Percentiles rank a stretch among this genome's conserved stretches.
Conservation (phyloP, 2,888 invertebrate genomes). For the Andrena haemorrhoa region DNA sequence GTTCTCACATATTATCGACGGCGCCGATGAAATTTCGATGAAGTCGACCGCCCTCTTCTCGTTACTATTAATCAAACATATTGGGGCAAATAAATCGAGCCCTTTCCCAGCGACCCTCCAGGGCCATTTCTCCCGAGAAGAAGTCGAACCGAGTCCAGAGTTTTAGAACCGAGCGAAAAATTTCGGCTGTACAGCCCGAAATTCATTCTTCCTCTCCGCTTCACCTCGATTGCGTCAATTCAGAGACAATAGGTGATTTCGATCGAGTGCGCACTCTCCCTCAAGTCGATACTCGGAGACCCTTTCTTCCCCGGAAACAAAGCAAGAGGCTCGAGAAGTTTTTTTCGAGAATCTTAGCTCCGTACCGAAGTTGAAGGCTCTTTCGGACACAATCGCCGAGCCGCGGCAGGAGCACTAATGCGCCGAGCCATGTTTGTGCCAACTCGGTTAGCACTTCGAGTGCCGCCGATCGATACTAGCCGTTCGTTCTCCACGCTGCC, state of each 20-base stretch:
- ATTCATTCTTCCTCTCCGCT: background rate
- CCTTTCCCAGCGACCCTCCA: no score
- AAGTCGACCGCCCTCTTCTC: background rate
- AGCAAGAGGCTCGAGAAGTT: background rate
- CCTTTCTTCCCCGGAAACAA: background rate
- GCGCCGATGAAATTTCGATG: slow-evolving; percentile 31
- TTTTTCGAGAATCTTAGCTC: slow-evolving; percentile 35
- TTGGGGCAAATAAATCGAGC: background rate
- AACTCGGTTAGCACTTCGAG: slow-evolving; percentile 20
- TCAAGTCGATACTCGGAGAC: background rate
- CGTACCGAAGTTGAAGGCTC: background rate
- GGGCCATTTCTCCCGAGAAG: background rate
- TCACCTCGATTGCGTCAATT: background rate
- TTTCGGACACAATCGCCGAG: slow-evolving; percentile 23
- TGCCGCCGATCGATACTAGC: slow-evolving; percentile 33
- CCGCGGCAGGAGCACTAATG: background rate
- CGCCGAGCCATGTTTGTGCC: slow-evolving; percentile 12
- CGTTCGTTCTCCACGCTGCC: slow-evolving; percentile 4
- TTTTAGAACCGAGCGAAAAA: background rate
- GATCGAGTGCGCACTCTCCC: background rate
- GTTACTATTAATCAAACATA: slow-evolving; percentile 24
- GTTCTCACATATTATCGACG: slow-evolving; percentile 27
- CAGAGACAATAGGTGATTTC: slow-evolving; percentile 2
- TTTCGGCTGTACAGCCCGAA: background rate
- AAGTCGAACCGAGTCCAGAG: no score